These are phyloP conservation scores for Erebia aethiops DNA, from an alignment of 2,888 invertebrate species.

Conservation along the genomic window DNA sequence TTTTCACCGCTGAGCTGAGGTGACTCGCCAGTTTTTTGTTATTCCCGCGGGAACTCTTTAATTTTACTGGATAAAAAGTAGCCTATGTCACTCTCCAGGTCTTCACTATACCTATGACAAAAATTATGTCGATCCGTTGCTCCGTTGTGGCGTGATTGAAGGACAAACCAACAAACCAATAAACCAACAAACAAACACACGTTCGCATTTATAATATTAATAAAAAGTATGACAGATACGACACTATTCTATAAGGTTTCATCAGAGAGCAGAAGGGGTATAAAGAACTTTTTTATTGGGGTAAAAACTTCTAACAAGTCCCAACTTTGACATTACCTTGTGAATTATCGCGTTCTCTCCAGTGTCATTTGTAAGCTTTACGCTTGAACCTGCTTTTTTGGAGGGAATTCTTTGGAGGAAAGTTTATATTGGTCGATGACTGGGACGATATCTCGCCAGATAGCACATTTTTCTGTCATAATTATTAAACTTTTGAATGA, in stretches of 20 bases:
- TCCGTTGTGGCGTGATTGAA: no score
- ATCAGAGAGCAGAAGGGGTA: conserved; percentile 50
- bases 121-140: no score
- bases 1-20: no score
- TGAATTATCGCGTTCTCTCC: conserved; percentile 77
- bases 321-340: conserved; percentile 77
- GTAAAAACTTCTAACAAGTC: conserved; percentile 74
- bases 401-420: conserved; percentile 56
- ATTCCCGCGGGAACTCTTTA: no score
- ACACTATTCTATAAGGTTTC: conserved; percentile 8
- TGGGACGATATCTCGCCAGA: conserved; percentile 47
- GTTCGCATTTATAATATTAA: no score
- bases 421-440: conserved; percentile 48
- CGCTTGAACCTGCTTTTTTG: conserved; percentile 57
- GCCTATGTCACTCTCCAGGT: no score
- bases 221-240: no score
- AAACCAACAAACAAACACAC: no score
- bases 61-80: no score
- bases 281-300: conserved; percentile 62
- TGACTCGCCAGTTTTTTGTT: no score
- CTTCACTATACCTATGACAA: no score
- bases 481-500: conserved; percentile 42
- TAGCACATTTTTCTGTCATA: conserved; percentile 43
- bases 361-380: conserved; percentile 77
- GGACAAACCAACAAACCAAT: no score